Evolutionary conservation across 1,140 invertebrate genomes (phyloP), one percentile per base, ranked within the genome.

Genomic region (Leptopilina clavipes): DNA sequence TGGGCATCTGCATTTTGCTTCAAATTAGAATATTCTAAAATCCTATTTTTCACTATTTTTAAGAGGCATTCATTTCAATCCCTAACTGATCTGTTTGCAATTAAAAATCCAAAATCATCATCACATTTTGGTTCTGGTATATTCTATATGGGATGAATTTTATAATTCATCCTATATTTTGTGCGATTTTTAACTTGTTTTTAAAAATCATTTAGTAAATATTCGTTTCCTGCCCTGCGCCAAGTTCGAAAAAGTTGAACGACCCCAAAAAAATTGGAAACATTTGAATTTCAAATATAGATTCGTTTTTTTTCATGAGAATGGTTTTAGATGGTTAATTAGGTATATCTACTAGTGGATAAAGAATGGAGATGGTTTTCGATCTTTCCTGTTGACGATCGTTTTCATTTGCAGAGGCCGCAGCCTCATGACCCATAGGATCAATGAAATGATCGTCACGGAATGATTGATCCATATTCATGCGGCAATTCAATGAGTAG

Each of bases 391-490:
- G 59, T 65, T 70, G 44, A 73, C 74, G 31, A 79, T 78, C 73
- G 76, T 72, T 79, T 79, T 59, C 74, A 74, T 77, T 79, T 79
- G 80, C 76, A 71, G 81, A 80, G 75, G 80, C 75, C 76, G 44
- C 44, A 83, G 83, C 81, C 80, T 81, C 79, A 83, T 83, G 85
- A 84, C 83, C 84, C 72, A 79, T 18, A 79, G 79, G 85, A 86
- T 86, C 84, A 86, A 86, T 85, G 85, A 86, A 40, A 82, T 84
- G 84, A 85, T 86, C 84, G 82, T 82, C 77, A 74, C 70, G 43
- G 5, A 75, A 45, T 18, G 17, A 18, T 70, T 72, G 81, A 86
- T 88, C 74, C 86, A 89, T 88, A 89, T 89, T 88, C 85, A 89
- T 88, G n/a, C n/a, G 82, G 71, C 59, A 77, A 79, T 83, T 83